Conservation (phyloP, 2,888 invertebrate species). For the Phania funesta region DNA sequence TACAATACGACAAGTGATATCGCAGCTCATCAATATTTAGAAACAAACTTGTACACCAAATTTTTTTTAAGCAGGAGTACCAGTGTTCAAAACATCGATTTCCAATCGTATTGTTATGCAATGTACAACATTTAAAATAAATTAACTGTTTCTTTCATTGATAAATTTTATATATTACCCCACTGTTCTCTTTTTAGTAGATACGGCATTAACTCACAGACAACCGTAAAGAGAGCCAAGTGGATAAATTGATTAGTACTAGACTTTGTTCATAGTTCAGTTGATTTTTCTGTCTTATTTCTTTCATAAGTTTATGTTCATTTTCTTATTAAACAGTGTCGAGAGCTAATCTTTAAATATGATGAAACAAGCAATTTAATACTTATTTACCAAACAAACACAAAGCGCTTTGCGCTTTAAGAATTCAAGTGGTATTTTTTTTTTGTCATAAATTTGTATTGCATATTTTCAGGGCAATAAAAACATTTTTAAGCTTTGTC, state of each 20-base stretch:
- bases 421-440: not conserved
- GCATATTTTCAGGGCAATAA: constrained; percentile 52
- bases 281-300: not conserved
- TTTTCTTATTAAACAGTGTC: constrained; percentile 11
- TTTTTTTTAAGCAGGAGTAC: no score
- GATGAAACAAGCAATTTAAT: constrained; percentile 48
- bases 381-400: constrained; percentile 5
- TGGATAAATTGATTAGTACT: constrained; percentile 63
- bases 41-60: no score
- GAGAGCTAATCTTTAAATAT: constrained; percentile 29
- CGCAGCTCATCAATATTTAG: no score
- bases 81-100: no score
- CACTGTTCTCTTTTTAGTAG: constrained; percentile 4
- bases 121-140: no score
- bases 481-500: constrained; percentile 25
- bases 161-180: no score
- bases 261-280: constrained; percentile 48
- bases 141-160: no score
- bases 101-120: no score
- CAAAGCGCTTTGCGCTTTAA: constrained; percentile 7
- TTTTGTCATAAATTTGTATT: constrained; percentile 51
- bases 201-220: constrained; percentile 9
- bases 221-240: constrained; percentile 35
- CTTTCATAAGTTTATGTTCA: constrained; percentile 7
- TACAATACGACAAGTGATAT: no score